Conservation (phyloP, 2,888 invertebrate genomes). For the Morpho achilles region DNA sequence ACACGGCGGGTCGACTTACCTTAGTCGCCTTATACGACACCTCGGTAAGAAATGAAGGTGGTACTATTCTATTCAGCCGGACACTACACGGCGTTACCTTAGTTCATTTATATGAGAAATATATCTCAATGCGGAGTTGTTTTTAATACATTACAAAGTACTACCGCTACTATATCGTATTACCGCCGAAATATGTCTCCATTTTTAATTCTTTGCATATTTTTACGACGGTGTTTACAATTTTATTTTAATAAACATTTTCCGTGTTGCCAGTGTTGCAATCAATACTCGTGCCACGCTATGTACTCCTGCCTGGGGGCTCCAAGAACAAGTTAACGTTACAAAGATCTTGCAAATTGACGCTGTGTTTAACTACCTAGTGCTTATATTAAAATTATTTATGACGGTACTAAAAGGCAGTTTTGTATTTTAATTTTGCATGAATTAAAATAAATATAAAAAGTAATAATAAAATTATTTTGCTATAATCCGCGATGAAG, state of each 20-base stretch:
- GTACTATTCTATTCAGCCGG: too few relatives aligned
- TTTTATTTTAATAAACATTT: slow-evolving; percentile 11
- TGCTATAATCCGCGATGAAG: too few relatives aligned
- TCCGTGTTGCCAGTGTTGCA: slow-evolving; percentile 15
- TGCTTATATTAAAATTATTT: slow-evolving; percentile 29
- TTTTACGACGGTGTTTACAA: too few relatives aligned
- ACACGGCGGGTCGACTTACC: too few relatives aligned
- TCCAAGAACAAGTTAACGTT: slow-evolving; percentile 26
- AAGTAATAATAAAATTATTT: too few relatives aligned
- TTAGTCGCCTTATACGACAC: too few relatives aligned
- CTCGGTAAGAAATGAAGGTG: too few relatives aligned
- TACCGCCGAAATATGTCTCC: too few relatives aligned
- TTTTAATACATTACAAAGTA: too few relatives aligned
- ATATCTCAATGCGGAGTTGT: too few relatives aligned
- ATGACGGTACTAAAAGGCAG: slow-evolving; percentile 21
- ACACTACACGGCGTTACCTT: background rate
- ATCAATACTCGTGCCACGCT: slow-evolving; percentile 21
- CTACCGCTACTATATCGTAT: too few relatives aligned
- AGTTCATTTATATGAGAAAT: background rate
- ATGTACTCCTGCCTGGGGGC: slow-evolving; percentile 24
- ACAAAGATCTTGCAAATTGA: slow-evolving; percentile 26
- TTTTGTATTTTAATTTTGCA: slow-evolving; percentile 15
- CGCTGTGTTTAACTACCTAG: slow-evolving; percentile 28
- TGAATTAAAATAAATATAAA: slow-evolving; percentile 11
- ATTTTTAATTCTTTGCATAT: too few relatives aligned